Percentiles rank a stretch among this genome's conserved stretches.
Evolutionary conservation across 37 sponge, comb jelly and placozoan genomes (phyloP).

Genomic region (Haliclona indistincta): DNA sequence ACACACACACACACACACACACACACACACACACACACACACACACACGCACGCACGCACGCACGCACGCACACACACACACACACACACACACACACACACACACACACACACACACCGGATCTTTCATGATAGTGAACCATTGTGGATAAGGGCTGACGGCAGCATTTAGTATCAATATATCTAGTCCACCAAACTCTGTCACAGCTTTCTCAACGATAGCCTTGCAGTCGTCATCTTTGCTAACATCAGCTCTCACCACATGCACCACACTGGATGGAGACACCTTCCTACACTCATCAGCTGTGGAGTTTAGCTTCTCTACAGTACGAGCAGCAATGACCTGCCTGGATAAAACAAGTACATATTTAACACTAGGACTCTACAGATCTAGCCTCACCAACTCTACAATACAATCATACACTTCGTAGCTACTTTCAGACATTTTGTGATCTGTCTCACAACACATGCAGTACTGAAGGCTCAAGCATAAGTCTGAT

Average conservation of each 20-base stretch:
- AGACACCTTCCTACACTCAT: slow-evolving; percentile 18
- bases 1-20: neutral
- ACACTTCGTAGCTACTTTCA: too few species aligned
- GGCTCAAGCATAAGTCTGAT: too few species aligned
- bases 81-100: slow-evolving; percentile 6
- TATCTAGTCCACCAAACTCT: slow-evolving; percentile 52
- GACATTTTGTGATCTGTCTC: too few species aligned
- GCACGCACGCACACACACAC: neutral
- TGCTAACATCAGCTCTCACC: slow-evolving; percentile 36
- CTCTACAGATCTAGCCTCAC: too few species aligned
- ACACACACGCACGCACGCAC: slow-evolving; percentile 14
- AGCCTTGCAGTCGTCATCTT: slow-evolving; percentile 48
- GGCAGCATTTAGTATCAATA: slow-evolving; percentile 63
- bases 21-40: slow-evolving; percentile 6
- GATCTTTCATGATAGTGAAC: slow-evolving; percentile 22
- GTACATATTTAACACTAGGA: too few species aligned
- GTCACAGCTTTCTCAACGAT: slow-evolving; percentile 33
- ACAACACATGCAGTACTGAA: too few species aligned
- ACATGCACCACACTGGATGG: slow-evolving; percentile 31
- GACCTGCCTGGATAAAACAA: too few species aligned
- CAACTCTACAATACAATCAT: too few species aligned
- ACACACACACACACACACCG: slow-evolving; percentile 42
- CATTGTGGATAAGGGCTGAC: slow-evolving; percentile 3
- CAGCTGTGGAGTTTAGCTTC: slow-evolving; percentile 18
- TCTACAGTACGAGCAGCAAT: slow-evolving; percentile 47